These are phyloP conservation scores for Chamaetylas fuelleborni DNA, from an alignment of 2,113 vertebrate species.

Conservation along the genomic window DNA sequence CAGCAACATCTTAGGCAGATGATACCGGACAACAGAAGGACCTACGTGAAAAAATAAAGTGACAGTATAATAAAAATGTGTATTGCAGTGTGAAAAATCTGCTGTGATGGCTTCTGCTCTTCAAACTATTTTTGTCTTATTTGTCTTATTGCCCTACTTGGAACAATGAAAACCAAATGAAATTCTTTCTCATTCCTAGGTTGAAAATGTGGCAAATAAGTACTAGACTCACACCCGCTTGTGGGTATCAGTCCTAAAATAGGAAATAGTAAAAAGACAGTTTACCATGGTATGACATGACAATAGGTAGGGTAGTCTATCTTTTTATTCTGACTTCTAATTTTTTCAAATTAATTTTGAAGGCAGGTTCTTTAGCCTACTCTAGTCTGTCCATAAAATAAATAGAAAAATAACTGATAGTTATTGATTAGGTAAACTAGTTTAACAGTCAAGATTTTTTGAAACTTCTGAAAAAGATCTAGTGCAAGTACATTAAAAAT, in stretches of 20 bases:
- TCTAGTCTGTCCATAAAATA: not conserved
- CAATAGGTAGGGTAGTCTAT: too few species aligned
- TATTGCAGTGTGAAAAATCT: not conserved
- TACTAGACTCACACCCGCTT: not conserved
- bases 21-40: slow-evolving; percentile 93
- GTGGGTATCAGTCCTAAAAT: not conserved
- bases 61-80: not conserved
- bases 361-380: not conserved
- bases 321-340: not conserved
- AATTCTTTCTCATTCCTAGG: not conserved
- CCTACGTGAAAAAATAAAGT: slow-evolving; percentile 67
- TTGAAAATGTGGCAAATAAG: not conserved
- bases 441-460: not conserved
- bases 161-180: not conserved
- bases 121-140: not conserved
- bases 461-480: not conserved
- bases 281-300: too few species aligned
- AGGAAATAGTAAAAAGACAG: not conserved
- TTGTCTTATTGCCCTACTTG: too few species aligned
- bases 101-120: not conserved
- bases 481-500: not conserved
- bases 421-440: not conserved
- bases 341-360: not conserved
- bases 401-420: not conserved
- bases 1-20: slow-evolving; percentile 97